Conservation (phyloP, 2,113 vertebrate genomes). For the Gavia stellata region DNA sequence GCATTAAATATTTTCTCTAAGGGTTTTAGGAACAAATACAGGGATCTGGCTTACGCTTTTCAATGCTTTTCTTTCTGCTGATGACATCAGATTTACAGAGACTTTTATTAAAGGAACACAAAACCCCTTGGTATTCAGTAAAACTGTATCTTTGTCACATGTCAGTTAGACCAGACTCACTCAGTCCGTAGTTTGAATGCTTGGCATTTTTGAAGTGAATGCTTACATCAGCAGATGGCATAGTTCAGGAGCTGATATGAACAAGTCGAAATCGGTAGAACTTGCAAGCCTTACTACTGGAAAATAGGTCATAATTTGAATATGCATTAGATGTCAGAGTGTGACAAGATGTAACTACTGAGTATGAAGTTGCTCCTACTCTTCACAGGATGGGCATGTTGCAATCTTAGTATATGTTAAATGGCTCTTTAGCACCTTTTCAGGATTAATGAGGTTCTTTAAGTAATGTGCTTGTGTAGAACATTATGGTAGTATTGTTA, state of each 20-base stretch:
- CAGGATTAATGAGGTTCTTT: not conserved
- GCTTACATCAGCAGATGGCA: not conserved
- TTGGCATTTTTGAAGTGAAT: not conserved
- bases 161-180: accelerated
- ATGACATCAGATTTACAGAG: not conserved
- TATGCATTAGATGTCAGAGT: not conserved
- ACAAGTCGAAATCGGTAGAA: not conserved
- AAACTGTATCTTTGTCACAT: not conserved
- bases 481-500: not conserved
- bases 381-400: not conserved
- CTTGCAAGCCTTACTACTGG: not conserved
- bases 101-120: not conserved
- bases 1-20: not conserved
- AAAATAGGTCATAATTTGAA: not conserved
- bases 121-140: not conserved
- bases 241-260: not conserved
- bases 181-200: not conserved
- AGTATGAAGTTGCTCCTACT: not conserved
- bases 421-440: not conserved
- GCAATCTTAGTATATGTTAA: not conserved
- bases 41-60: not conserved
- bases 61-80: not conserved
- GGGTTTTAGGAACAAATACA: not conserved
- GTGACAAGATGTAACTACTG: not conserved
- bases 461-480: not conserved